Percentiles rank a stretch among this genome's conserved stretches.
These are phyloP conservation scores for Hydrozoanthus gracilis DNA, from an alignment of 92 coral and sea anemone genomes.

Conservation along the genomic window DNA sequence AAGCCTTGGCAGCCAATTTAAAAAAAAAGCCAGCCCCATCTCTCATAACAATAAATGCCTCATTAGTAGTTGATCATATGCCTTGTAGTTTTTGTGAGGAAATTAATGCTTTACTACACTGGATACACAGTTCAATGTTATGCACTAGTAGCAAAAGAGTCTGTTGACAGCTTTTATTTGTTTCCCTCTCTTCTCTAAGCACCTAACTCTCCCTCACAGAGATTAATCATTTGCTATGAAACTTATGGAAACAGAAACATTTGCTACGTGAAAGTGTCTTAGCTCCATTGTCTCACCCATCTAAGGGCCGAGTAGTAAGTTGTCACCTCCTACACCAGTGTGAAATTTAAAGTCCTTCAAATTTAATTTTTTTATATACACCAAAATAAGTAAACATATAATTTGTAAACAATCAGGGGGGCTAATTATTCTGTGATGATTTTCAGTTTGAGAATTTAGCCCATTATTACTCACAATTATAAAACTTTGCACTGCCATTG, in stretches of 20 bases:
- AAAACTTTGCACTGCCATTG: neutral
- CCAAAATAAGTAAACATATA: too few relatives aligned
- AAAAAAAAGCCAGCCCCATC: slow-evolving; percentile 35
- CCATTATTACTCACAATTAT: slow-evolving; percentile 4
- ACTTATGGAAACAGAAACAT: slow-evolving; percentile 14
- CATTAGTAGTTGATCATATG: slow-evolving; percentile 7
- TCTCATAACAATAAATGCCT: slow-evolving; percentile 45
- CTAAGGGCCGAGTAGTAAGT: neutral
- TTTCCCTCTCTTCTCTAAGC: neutral
- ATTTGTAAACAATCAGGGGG: neutral
- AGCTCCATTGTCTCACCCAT: neutral
- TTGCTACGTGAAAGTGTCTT: slow-evolving; percentile 14
- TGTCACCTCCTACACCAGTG: slow-evolving; percentile 2
- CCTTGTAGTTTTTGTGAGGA: neutral
- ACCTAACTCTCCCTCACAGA: neutral
- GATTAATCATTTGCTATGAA: neutral
- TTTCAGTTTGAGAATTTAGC: slow-evolving; percentile 9
- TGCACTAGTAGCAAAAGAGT: neutral
- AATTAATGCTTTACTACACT: neutral
- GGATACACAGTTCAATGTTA: neutral
- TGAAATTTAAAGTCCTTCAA: neutral
- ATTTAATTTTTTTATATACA: too few relatives aligned
- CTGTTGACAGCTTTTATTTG: neutral
- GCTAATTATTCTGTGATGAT: neutral
- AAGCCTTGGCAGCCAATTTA: slow-evolving; percentile 24